Evolutionary conservation across 2,113 vertebrate genomes (phyloP).

Genomic region (Alces alces): DNA sequence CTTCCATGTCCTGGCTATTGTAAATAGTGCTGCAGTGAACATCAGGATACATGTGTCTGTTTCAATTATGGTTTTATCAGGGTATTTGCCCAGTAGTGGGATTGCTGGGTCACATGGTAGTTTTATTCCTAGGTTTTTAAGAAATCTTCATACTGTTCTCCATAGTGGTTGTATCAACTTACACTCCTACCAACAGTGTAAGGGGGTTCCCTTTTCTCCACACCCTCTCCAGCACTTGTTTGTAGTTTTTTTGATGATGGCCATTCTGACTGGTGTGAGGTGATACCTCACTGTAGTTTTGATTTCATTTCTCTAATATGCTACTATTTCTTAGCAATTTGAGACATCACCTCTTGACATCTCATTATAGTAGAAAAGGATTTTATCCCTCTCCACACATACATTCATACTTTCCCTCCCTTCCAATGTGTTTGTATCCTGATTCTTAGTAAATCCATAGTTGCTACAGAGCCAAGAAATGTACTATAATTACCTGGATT

Average conservation of each 20-base stretch:
- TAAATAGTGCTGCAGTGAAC: background rate
- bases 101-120: background rate
- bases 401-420: background rate
- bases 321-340: conserved; percentile 9
- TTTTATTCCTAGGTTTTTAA: background rate
- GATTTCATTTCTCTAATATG: background rate
- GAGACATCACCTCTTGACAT: background rate
- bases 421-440: background rate
- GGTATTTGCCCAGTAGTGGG: background rate
- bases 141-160: background rate
- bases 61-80: background rate
- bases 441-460: conserved; percentile 26
- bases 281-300: background rate
- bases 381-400: background rate
- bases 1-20: background rate
- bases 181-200: background rate
- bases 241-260: background rate
- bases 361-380: background rate
- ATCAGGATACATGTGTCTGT: background rate
- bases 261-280: background rate
- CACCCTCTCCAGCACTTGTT: background rate
- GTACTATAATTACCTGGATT: background rate
- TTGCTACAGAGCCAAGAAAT: background rate
- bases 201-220: background rate
- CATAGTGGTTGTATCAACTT: background rate